Conservation (phyloP, 2,888 invertebrate genomes). For the Eretmocerus hayati region DNA sequence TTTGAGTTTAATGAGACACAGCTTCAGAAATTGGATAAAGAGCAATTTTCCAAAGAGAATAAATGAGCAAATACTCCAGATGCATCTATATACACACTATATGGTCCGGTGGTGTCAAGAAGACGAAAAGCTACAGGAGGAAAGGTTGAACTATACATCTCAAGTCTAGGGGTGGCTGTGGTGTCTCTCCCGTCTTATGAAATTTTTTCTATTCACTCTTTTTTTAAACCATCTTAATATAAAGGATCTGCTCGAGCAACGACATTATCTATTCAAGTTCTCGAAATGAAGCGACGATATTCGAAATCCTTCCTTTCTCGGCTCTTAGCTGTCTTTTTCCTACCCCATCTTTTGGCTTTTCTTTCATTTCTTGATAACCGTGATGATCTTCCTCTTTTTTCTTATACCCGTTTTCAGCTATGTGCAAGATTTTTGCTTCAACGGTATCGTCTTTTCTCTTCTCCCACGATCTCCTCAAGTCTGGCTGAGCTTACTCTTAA, state of each 20-base stretch:
- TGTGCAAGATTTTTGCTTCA: no score
- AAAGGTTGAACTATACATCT: no score
- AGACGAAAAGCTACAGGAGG: conserved; percentile 14
- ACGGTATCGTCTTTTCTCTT: background rate
- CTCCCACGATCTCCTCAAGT: background rate
- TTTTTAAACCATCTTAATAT: conserved; percentile 4
- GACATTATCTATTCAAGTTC: conserved; percentile 23
- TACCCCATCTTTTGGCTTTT: background rate
- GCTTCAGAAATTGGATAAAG: conserved; percentile 45
- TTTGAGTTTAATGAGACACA: conserved; percentile 43
- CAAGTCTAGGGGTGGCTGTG: no score
- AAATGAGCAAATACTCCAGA: conserved; percentile 34
- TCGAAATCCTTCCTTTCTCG: conserved; percentile 19
- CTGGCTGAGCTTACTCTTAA: conserved; percentile 18
- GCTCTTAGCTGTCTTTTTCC: background rate
- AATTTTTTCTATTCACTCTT: conserved; percentile 12
- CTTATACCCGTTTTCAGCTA: no score
- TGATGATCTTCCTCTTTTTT: no score
- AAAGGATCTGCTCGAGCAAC: conserved; percentile 16
- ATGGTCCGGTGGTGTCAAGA: conserved; percentile 17
- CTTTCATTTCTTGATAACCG: background rate
- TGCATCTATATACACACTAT: no score
- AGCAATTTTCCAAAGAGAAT: conserved; percentile 42
- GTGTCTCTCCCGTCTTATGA: conserved; percentile 13
- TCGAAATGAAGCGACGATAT: conserved; percentile 19